A percentile compares a stretch with the other conserved stretches of the same genome.
These are phyloP conservation scores for Ricordea florida DNA, from an alignment of 92 coral and sea anemone genomes.

Conservation along the genomic window DNA sequence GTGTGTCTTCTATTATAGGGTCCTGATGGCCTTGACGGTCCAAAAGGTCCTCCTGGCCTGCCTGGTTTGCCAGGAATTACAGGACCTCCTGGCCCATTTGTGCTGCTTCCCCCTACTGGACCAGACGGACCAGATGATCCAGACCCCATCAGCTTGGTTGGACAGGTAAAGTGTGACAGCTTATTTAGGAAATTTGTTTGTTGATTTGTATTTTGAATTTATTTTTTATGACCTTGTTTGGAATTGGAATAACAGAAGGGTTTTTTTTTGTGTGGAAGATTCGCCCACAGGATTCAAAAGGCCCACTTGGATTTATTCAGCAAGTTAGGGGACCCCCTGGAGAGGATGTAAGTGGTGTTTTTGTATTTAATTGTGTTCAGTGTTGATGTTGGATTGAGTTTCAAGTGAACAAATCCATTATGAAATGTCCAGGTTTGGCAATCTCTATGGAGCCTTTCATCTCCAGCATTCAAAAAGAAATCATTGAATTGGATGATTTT, in stretches of 20 bases:
- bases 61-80: neutral
- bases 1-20: neutral
- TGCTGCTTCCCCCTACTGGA: neutral
- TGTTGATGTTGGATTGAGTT: too few relatives aligned
- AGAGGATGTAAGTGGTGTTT: constrained; percentile 6
- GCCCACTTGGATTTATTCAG: constrained; percentile 4
- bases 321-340: constrained; percentile 13
- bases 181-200: too few relatives aligned
- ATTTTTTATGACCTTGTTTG: too few relatives aligned
- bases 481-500: too few relatives aligned
- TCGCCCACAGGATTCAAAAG: constrained; percentile 24
- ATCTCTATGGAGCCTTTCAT: too few relatives aligned
- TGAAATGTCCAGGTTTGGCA: too few relatives aligned
- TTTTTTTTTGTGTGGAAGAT: constrained; percentile 5
- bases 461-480: too few relatives aligned
- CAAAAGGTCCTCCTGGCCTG: neutral
- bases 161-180: too few relatives aligned
- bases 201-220: too few relatives aligned
- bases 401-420: too few relatives aligned
- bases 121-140: constrained; percentile 16
- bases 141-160: neutral
- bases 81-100: constrained; percentile 23
- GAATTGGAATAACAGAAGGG: too few relatives aligned
- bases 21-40: neutral
- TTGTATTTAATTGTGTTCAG: too few relatives aligned